Evolutionary conservation across 2,797 vertebrate species (phyloP).

Genomic region (Prionace glauca): DNA sequence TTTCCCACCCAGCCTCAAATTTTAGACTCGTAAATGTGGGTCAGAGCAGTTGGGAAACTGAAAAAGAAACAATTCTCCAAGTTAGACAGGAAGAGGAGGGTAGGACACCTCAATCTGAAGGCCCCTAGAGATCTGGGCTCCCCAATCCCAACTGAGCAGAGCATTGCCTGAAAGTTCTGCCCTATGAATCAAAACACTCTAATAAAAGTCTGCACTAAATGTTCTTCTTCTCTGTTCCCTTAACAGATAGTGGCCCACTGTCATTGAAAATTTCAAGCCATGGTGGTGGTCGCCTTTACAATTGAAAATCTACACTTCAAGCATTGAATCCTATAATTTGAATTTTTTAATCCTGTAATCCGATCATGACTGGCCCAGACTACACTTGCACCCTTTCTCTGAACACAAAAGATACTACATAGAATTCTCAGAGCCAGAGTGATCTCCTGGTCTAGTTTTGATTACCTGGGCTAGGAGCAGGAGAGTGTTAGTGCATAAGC

Average conservation of each 20-base stretch:
- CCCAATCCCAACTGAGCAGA: too few species aligned
- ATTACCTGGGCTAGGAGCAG: not conserved
- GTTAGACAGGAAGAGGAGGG: too few species aligned
- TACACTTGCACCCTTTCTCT: not conserved
- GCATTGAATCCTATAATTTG: not conserved
- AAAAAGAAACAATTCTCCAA: too few species aligned
- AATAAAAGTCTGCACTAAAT: not conserved
- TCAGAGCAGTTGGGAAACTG: too few species aligned
- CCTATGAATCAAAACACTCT: not conserved
- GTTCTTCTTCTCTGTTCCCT: not conserved
- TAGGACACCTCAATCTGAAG: too few species aligned
- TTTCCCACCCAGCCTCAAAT: too few species aligned
- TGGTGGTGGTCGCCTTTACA: not conserved
- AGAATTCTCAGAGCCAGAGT: not conserved
- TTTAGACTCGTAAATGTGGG: too few species aligned
- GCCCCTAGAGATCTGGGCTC: too few species aligned
- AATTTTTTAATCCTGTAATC: not conserved
- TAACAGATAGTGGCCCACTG: not conserved
- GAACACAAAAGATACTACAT: not conserved
- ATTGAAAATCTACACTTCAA: not conserved
- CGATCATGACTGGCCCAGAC: not conserved
- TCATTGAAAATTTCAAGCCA: not conserved
- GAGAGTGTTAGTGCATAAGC: too few species aligned
- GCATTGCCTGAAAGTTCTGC: too few species aligned
- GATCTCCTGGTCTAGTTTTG: not conserved